phyloP scores from a whole-genome alignment of 2,888 invertebrate species.

The Luperina nickerlii region DNA sequence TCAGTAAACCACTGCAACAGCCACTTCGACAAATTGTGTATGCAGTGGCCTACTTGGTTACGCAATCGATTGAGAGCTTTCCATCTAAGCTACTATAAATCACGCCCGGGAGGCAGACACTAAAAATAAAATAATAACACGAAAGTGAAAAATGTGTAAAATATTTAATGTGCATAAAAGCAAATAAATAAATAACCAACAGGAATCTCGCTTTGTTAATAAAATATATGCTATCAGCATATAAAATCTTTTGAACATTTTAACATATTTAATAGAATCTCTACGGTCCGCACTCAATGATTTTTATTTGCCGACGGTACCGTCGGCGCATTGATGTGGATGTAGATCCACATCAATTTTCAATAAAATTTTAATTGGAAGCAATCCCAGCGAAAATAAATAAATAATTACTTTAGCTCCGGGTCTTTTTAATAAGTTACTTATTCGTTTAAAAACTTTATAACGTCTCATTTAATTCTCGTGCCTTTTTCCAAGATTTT shows the following conservation, averaged over 20 bases:
- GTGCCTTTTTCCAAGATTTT: not conserved
- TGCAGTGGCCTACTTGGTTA: no score
- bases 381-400: slow-evolving; percentile 1
- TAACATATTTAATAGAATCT: not conserved
- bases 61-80: no score
- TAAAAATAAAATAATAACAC: no score
- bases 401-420: not conserved
- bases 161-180: not conserved
- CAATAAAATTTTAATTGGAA: slow-evolving; percentile 2
- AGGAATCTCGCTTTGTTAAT: not conserved
- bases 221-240: not conserved
- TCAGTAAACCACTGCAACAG: no score
- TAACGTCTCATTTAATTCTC: not conserved
- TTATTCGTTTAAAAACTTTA: not conserved
- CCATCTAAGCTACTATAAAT: no score
- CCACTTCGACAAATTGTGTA: no score
- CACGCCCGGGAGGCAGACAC: no score
- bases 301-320: not conserved
- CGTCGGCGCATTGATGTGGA: no score
- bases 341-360: not conserved
- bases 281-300: not conserved
- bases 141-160: not conserved
- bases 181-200: not conserved
- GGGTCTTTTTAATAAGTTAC: not conserved
- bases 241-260: not conserved